Percentiles rank a stretch among this genome's conserved stretches.
phyloP scores from a whole-genome alignment of 2,797 vertebrate species.

The Bovichtus diacanthus region DNA sequence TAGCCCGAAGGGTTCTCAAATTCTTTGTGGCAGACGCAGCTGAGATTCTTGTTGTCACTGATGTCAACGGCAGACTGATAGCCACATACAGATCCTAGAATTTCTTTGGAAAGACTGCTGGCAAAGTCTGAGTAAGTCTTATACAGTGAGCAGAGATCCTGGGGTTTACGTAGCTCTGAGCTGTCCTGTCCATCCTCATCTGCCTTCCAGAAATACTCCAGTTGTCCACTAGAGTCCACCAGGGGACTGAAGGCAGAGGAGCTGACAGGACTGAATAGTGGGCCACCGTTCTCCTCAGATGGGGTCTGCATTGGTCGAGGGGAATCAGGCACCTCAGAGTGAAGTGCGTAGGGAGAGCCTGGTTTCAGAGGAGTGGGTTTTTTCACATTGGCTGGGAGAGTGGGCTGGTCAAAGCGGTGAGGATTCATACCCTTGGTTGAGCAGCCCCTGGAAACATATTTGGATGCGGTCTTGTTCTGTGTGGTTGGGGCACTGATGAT shows the following conservation, averaged over 20 bases:
- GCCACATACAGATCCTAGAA: constrained; percentile 91
- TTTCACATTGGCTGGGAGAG: constrained; percentile 93
- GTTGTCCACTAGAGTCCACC: constrained; percentile 83
- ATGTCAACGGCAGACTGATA: constrained; percentile 85
- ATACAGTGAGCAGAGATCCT: constrained; percentile 84
- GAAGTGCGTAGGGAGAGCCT: constrained; percentile 89
- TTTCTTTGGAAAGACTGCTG: constrained; percentile 91
- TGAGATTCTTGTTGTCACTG: constrained; percentile 87
- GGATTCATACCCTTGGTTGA: constrained; percentile 92
- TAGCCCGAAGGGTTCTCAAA: constrained; percentile 84
- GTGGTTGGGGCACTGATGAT: constrained; percentile 67
- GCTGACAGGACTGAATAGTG: constrained; percentile 94
- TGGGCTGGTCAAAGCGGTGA: constrained; percentile 92
- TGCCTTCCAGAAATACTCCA: constrained; percentile 90
- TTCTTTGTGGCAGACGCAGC: constrained; percentile 88
- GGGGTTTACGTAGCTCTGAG: constrained; percentile 84
- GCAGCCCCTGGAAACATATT: constrained; percentile 79
- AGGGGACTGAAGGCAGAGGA: constrained; percentile 96
- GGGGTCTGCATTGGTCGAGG: constrained; percentile 88
- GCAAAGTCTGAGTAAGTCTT: constrained; percentile 93
- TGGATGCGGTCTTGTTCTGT: constrained; percentile 72
- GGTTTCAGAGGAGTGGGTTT: constrained; percentile 97
- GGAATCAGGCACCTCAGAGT: constrained; percentile 90
- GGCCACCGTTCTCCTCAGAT: constrained; percentile 89
- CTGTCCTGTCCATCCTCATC: constrained; percentile 69